Evolutionary conservation across 2,888 invertebrate genomes (phyloP), one percentile per base, ranked within the genome.

Genomic region (Rhimphoctona megacephalus): DNA sequence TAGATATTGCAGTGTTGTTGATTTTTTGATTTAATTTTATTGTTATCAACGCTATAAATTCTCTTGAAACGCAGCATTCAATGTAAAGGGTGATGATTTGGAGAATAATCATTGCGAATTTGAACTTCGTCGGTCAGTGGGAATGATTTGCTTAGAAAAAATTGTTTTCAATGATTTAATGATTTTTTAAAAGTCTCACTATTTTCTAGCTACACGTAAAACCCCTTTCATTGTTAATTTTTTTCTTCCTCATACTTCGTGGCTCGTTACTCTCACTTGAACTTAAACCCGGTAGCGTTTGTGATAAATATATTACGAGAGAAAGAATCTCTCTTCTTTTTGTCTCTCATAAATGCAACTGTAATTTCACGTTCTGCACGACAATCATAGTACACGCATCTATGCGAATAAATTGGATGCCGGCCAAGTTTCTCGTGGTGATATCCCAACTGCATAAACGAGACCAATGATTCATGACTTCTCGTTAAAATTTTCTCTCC

Each of bases 241-340:
- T n/a, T 25, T 25, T 70, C n/a, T 61, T 72, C 25, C 8, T 57
- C 7, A 19, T 25, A 4, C 43, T 78, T 14, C 36, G 43, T 54
- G 43, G 66, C 76, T 83, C 79, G 70, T 86, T 86, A 76, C 76
- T 77, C 77, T 83, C 83, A 83, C 83, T 83, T 86, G 83, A 77
- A 81, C 73, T 66, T 52, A 33, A 39, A 22, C 76, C 64, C 61
- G 70, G 67, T 69, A 39, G 61, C 19, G 64, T 83, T 67, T 66
- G 14, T 8, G 39, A 66, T 79, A 46, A 25, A 46, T 39, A 52
- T 17, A 46, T 36, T 36, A 81, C 36, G 25, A 66, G 66, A 61
- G 61, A 30, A 61, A 30, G 30, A 61, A 49, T 11, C 43, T 43
- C 43, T 11, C 43, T 30, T 17, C n/a, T 14, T 52, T 66, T 70